Evolutionary conservation across 2,797 vertebrate genomes (phyloP), one percentile per base, ranked within the genome.

Genomic region (Oreochromis mossambicus): DNA sequence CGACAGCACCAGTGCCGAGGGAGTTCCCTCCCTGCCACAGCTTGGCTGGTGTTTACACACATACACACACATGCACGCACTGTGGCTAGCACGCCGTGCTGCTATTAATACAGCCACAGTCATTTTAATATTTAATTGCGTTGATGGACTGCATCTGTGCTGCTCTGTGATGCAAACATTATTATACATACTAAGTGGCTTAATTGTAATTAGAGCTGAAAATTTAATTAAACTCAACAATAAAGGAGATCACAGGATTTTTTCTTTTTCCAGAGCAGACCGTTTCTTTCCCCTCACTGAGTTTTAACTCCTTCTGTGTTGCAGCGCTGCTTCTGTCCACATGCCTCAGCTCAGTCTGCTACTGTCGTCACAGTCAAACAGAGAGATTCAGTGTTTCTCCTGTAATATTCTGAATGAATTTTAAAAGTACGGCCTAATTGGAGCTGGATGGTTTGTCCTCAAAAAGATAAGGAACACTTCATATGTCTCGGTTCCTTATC

Each of bases 181-280:
- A 95, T 95, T 94, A 95, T 94, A 96, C 94, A 90, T 95, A 95
- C 95, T 96, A 95, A 95, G 94, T 95, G 95, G 92, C 94, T 95
- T 95, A 96, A 96, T 96, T 95, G 94, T 95, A 96, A 96, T 95
- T 95, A 95, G 92, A 94, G 92, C 92, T 94, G 94, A 96, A 96
- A 95, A 96, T 95, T 92, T 93, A 93, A 96, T 96, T 95, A 95
- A 95, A 92, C 83, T 87, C 92, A 92, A 95, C 94, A 95, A 94
- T 94, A 93, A 94, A 91, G 88, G 89, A 92, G 89, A 95, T 92
- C 83, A 8, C 89, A 87, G 90, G 83, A 15, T 77, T 76, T 85
- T 88, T 80, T 61, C 17, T 63, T 75, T 36, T 82, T 89, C 89
- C 89, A 89, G 86, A 92, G 88, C 83, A 88, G 83, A 87, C 66